These are phyloP conservation scores for Pelochelys cantorii DNA, from an alignment of 2,797 vertebrate species.

Conservation along the genomic window DNA sequence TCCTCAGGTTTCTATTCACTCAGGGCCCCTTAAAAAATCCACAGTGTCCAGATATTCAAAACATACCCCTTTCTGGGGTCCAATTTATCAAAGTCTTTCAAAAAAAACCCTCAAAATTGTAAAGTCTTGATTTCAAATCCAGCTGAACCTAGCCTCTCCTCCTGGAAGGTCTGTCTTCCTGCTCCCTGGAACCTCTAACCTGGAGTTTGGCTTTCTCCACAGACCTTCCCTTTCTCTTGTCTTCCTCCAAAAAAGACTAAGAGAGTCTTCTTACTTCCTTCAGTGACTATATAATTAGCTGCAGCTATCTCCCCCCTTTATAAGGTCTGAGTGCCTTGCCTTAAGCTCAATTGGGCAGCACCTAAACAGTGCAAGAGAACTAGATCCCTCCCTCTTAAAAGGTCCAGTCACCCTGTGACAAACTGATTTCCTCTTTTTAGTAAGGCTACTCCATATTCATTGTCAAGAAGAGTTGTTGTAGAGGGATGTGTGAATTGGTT, in stretches of 20 bases:
- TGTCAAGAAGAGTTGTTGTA: neutral
- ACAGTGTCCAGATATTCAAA: too few species aligned
- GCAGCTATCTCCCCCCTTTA: neutral
- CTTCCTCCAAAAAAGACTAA: neutral
- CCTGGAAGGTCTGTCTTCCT: too few species aligned
- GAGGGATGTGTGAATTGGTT: neutral
- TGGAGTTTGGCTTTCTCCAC: too few species aligned
- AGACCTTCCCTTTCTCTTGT: neutral
- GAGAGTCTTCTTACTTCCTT: neutral
- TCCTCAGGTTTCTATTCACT: neutral
- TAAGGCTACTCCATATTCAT: neutral
- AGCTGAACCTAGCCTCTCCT: too few species aligned
- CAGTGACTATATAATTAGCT: neutral
- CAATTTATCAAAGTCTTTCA: too few species aligned
- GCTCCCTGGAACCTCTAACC: too few species aligned
- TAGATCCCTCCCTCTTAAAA: neutral
- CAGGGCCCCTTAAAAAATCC: too few species aligned
- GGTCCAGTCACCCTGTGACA: neutral
- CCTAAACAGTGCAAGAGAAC: neutral
- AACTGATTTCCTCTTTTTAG: neutral
- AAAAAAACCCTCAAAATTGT: too few species aligned
- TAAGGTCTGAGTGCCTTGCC: neutral
- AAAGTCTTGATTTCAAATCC: too few species aligned
- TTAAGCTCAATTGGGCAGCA: neutral
- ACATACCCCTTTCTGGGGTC: too few species aligned